These are phyloP conservation scores for Zaprionus ornatus DNA, from an alignment of 1,140 invertebrate species.

Conservation along the genomic window DNA sequence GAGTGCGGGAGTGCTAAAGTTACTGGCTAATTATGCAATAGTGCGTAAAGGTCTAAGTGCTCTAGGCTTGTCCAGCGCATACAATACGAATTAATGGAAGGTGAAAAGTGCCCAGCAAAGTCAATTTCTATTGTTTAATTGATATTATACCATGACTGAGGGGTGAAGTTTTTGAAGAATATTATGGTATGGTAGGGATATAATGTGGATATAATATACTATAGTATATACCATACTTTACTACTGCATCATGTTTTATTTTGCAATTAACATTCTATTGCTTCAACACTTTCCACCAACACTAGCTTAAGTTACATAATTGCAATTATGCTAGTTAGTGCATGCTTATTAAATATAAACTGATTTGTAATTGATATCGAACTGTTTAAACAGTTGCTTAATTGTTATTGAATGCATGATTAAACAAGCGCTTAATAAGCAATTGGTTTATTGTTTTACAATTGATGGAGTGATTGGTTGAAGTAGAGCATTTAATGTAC, in stretches of 20 bases:
- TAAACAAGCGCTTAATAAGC: neutral
- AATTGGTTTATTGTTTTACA: neutral
- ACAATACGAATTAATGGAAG: neutral
- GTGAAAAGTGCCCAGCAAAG: slow-evolving; percentile 22
- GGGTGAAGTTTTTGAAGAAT: neutral
- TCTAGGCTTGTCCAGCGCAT: slow-evolving; percentile 22
- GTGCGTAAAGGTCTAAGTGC: slow-evolving; percentile 52
- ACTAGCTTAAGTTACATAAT: neutral
- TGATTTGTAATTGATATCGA: neutral
- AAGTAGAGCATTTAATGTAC: neutral
- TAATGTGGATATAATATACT: neutral
- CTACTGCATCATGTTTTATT: no score
- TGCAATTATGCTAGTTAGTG: neutral
- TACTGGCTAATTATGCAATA: slow-evolving; percentile 66
- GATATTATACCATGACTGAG: neutral
- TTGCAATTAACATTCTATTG: neutral
- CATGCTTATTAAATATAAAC: neutral
- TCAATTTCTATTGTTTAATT: slow-evolving; percentile 24
- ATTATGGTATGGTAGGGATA: neutral
- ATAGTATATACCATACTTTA: no score
- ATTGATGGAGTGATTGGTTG: neutral
- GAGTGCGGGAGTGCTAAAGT: slow-evolving; percentile 21
- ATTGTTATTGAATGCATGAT: neutral
- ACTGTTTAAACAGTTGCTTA: neutral
- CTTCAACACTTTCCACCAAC: neutral